Percentiles rank a stretch among this genome's conserved stretches.
phyloP scores from a whole-genome alignment of 37 sponge, comb jelly and placozoan genomes.

The Beroe ovata region DNA sequence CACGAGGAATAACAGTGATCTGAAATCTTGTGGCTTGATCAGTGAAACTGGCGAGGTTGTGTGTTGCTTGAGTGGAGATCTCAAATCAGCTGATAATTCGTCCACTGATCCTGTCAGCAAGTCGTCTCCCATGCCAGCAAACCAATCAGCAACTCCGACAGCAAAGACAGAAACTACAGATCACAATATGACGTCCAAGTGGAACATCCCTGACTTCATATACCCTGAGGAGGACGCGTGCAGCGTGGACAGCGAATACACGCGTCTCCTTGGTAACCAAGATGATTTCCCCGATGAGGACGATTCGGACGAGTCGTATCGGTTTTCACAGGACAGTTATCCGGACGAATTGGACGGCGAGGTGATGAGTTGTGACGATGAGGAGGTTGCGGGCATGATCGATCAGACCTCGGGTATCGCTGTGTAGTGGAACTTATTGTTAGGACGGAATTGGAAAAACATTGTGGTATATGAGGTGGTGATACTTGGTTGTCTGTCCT shows the following conservation, averaged over 20 bases:
- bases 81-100: neutral
- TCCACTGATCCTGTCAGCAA: neutral
- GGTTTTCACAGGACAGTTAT: constrained; percentile 44
- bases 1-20: constrained; percentile 35
- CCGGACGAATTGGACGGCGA: neutral
- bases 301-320: neutral
- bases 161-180: neutral
- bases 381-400: neutral
- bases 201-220: neutral
- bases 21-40: constrained; percentile 5
- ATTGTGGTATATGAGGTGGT: no score
- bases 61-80: neutral
- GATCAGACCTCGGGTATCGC: neutral
- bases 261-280: neutral
- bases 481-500: no score
- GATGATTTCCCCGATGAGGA: constrained; percentile 55
- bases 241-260: constrained; percentile 22
- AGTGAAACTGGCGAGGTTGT: constrained; percentile 2
- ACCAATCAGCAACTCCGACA: neutral
- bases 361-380: constrained; percentile 38
- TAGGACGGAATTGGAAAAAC: no score
- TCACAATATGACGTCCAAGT: neutral
- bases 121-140: no score
- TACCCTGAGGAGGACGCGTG: neutral
- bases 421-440: no score